These are phyloP conservation scores for Catocala fraxini DNA, from an alignment of 2,888 invertebrate species.

Conservation along the genomic window DNA sequence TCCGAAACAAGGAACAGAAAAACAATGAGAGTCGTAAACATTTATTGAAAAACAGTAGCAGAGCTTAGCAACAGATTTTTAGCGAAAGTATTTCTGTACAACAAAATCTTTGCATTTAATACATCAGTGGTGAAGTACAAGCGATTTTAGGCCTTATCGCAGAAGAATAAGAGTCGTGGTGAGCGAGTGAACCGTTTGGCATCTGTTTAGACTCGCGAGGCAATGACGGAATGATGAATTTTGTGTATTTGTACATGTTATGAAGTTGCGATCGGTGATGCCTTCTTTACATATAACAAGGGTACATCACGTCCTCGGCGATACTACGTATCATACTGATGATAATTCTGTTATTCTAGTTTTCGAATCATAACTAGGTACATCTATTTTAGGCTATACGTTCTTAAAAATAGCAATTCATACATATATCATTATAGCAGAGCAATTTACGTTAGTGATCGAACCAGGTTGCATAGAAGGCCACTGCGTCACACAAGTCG, in stretches of 20 bases:
- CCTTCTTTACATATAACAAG: neutral
- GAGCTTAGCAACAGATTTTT: constrained; percentile 34
- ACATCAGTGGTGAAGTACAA: constrained; percentile 21
- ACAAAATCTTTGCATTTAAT: constrained; percentile 12
- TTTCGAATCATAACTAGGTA: neutral
- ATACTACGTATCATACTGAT: neutral
- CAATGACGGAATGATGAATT: constrained; percentile 51
- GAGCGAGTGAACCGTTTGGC: constrained; percentile 27
- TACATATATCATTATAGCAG: too few species aligned
- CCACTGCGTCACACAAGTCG: constrained; percentile 9
- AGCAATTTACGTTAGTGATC: neutral
- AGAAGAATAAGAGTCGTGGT: constrained; percentile 14
- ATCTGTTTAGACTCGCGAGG: constrained; percentile 32
- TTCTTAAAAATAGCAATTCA: too few species aligned
- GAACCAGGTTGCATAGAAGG: neutral
- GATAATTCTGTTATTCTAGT: neutral
- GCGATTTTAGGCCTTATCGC: constrained; percentile 19
- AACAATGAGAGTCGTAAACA: constrained; percentile 31
- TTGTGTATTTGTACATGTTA: constrained; percentile 46
- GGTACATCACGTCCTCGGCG: too few species aligned
- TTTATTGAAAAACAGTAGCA: constrained; percentile 18
- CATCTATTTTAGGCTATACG: constrained; percentile 1
- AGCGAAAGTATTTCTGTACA: constrained; percentile 13
- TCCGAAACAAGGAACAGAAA: constrained; percentile 8
- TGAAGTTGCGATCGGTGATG: constrained; percentile 36